Evolutionary conservation across 1,140 invertebrate species (phyloP).

Genomic region (Drosophila micromelanica): DNA sequence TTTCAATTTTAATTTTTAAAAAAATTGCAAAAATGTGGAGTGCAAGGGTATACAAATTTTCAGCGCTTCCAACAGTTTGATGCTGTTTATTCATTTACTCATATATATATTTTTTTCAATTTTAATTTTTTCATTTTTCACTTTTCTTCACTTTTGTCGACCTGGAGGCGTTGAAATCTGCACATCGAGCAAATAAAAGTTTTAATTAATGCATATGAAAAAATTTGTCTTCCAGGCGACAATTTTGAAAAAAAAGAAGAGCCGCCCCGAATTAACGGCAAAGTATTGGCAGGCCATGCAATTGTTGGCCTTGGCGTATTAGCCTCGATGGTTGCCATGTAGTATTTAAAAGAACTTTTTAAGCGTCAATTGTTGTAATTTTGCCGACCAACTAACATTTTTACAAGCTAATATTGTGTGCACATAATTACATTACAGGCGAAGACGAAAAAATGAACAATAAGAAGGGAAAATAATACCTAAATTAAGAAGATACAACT

Average conservation of each 20-base stretch:
- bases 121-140: not conserved
- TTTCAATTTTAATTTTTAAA: no score
- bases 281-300: conserved; percentile 26
- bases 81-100: no score
- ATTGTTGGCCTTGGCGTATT: not conserved
- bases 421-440: not conserved
- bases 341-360: no score
- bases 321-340: not conserved
- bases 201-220: not conserved
- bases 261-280: not conserved
- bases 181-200: not conserved
- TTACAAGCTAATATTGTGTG: not conserved
- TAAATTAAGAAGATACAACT: not conserved
- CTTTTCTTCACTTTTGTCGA: conserved; percentile 15
- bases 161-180: conserved; percentile 29
- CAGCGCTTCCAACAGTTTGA: conserved; percentile 35
- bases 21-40: no score
- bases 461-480: conserved; percentile 2
- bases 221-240: conserved; percentile 26
- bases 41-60: conserved; percentile 7
- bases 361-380: not conserved
- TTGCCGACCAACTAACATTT: not conserved
- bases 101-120: no score
- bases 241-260: not conserved
- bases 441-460: not conserved